These are phyloP conservation scores for Barnardius zonarius DNA, from an alignment of 2,113 vertebrate genomes.

Conservation along the genomic window DNA sequence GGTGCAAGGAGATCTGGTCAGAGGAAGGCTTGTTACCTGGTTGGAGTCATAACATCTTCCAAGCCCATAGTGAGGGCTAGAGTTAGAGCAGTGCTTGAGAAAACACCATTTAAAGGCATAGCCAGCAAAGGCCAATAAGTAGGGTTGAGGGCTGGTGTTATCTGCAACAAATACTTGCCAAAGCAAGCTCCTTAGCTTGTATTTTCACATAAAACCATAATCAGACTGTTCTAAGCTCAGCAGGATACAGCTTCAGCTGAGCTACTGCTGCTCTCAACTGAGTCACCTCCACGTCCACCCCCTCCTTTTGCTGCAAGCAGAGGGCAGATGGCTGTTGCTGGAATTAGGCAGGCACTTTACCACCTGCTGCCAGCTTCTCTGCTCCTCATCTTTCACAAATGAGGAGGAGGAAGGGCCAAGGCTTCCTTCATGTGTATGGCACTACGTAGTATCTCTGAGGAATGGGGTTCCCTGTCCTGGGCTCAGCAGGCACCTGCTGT, in stretches of 20 bases:
- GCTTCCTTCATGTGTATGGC: neutral
- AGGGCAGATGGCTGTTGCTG: slow-evolving; percentile 4
- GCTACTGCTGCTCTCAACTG: neutral
- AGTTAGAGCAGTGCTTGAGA: neutral
- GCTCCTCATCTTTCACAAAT: neutral
- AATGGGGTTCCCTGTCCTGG: neutral
- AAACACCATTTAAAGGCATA: neutral
- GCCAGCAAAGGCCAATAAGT: neutral
- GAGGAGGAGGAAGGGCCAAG: neutral
- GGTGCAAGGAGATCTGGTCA: neutral
- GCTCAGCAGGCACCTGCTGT: neutral
- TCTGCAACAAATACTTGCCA: neutral
- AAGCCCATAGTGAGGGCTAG: neutral
- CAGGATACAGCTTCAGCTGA: neutral
- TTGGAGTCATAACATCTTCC: neutral
- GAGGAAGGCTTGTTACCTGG: neutral
- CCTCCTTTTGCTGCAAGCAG: neutral
- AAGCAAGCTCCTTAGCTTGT: neutral
- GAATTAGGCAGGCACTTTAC: neutral
- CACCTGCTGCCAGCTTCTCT: neutral
- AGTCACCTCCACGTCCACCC: slow-evolving; percentile 1
- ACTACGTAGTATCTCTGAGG: neutral
- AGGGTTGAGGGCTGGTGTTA: neutral
- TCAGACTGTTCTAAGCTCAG: neutral
- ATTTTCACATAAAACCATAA: neutral